Percentiles rank a stretch among this genome's conserved stretches.
phyloP scores from a whole-genome alignment of 1,140 invertebrate species.

The Triops longicaudatus region DNA sequence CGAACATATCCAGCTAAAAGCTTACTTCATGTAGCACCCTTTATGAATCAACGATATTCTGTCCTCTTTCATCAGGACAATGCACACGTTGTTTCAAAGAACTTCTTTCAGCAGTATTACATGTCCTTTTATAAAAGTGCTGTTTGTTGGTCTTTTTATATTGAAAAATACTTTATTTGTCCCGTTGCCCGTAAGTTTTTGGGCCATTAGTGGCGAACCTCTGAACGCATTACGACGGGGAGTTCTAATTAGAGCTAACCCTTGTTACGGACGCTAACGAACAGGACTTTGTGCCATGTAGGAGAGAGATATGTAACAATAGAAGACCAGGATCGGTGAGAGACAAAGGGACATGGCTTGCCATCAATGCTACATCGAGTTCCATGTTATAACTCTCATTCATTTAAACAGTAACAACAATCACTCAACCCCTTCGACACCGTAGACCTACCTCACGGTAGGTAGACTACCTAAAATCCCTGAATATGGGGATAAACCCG shows the following conservation, averaged over 20 bases:
- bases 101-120: not conserved
- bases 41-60: not conserved
- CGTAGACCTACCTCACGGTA: no score
- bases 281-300: not conserved
- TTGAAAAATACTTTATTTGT: not conserved
- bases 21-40: not conserved
- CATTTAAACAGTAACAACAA: not conserved
- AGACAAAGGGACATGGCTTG: not conserved
- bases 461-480: not conserved
- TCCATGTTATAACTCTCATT: not conserved
- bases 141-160: not conserved
- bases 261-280: slow-evolving; percentile 2
- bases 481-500: not conserved
- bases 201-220: not conserved
- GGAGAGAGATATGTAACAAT: not conserved
- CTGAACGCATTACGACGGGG: not conserved
- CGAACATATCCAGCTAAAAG: not conserved
- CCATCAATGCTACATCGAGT: not conserved
- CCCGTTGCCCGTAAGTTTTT: not conserved
- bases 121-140: not conserved
- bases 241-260: not conserved
- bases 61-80: not conserved
- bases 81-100: not conserved
- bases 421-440: not conserved
- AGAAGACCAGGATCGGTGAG: not conserved